phyloP scores from a whole-genome alignment of 1,140 invertebrate genomes.

The Andrena cerasifolii region DNA sequence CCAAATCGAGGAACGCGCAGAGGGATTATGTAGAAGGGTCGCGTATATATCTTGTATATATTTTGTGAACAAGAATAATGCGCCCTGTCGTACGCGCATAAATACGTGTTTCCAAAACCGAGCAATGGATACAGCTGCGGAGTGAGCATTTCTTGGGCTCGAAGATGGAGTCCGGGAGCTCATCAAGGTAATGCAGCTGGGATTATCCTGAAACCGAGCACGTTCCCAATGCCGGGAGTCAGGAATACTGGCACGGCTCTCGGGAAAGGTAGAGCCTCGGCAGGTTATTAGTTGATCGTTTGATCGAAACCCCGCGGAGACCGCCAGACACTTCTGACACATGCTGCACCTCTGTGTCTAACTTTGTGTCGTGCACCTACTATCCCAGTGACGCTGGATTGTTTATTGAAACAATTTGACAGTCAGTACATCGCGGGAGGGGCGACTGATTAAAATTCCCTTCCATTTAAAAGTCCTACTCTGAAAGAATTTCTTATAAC shows the following conservation, averaged over 20 bases:
- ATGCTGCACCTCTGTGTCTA: constrained; percentile 36
- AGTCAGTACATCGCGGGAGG: not conserved
- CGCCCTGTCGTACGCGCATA: constrained; percentile 30
- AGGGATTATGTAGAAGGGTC: not conserved
- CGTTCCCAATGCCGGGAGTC: constrained; percentile 70
- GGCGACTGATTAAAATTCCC: not conserved
- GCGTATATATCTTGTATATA: not conserved
- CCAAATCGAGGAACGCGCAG: not conserved
- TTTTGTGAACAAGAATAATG: constrained; percentile 16
- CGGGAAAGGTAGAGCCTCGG: constrained; percentile 70
- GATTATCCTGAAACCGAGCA: constrained; percentile 76
- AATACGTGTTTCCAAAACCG: constrained; percentile 36
- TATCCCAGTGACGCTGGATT: too few relatives aligned
- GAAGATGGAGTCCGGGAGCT: constrained; percentile 74
- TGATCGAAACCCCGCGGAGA: constrained; percentile 77
- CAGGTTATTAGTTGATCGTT: constrained; percentile 81
- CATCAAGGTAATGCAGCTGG: constrained; percentile 82
- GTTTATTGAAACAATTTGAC: constrained; percentile 22
- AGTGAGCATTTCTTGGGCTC: constrained; percentile 45
- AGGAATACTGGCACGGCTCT: constrained; percentile 65
- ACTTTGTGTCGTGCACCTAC: constrained; percentile 3
- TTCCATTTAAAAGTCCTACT: not conserved
- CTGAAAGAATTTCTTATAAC: constrained; percentile 27
- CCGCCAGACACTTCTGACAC: constrained; percentile 58
- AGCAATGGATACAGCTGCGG: constrained; percentile 8